Conservation (phyloP, 2,888 invertebrate genomes). For the Scaptomyza flava region DNA sequence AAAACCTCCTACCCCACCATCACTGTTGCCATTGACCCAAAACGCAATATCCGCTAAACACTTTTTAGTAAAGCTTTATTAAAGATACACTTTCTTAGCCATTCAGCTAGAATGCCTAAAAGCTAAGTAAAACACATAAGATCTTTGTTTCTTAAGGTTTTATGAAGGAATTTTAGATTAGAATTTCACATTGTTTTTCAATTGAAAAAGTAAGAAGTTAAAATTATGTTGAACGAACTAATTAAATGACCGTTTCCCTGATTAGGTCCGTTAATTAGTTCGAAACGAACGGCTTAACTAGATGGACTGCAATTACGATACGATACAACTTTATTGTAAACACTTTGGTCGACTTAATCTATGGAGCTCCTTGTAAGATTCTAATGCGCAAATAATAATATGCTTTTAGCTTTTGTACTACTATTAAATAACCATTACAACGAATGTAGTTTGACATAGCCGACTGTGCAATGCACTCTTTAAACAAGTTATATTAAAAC, state of each 20-base stretch:
- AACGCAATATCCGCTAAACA: neutral
- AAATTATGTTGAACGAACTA: neutral
- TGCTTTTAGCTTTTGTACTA: neutral
- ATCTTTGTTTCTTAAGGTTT: too few species aligned
- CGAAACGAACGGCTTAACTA: too few species aligned
- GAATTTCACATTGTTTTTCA: neutral
- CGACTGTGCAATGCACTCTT: neutral
- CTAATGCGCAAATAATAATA: neutral
- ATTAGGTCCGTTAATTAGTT: neutral
- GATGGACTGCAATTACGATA: too few species aligned
- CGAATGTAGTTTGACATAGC: neutral
- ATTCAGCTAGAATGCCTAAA: too few species aligned
- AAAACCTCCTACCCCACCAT: slow-evolving; percentile 11
- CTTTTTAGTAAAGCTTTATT: neutral
- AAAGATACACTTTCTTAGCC: too few species aligned
- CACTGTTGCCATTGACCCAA: too few species aligned
- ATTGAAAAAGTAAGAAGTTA: neutral
- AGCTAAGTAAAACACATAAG: too few species aligned
- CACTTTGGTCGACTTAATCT: neutral
- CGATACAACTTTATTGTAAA: neutral
- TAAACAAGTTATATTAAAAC: too few species aligned
- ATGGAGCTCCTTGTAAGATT: neutral
- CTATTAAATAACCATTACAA: neutral
- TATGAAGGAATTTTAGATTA: neutral
- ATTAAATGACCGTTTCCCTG: neutral